Conservation (phyloP, 2,888 invertebrate species). For the Mongoloraphidia duomilia region DNA sequence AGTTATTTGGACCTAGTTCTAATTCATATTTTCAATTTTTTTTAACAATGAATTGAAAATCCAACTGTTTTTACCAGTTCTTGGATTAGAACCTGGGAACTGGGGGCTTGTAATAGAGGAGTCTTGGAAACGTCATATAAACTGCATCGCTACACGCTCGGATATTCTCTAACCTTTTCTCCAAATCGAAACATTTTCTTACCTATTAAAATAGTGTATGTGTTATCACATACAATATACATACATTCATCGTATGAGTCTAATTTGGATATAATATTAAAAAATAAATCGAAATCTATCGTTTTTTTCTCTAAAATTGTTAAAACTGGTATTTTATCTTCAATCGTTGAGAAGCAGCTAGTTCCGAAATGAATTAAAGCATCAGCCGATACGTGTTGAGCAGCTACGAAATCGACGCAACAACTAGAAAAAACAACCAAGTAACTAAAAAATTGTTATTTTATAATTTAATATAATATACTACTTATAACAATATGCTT, state of each 20-base stretch:
- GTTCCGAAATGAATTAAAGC: conserved; percentile 84
- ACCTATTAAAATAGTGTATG: conserved; percentile 48
- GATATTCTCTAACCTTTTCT: conserved; percentile 4
- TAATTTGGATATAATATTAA: conserved; percentile 23
- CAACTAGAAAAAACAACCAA: conserved; percentile 43
- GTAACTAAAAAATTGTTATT: conserved; percentile 2
- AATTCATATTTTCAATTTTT: too few relatives aligned
- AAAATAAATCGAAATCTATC: conserved; percentile 36
- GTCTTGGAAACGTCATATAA: neutral
- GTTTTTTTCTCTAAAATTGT: conserved; percentile 51
- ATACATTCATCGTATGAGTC: conserved; percentile 28
- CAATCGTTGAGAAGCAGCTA: conserved; percentile 66
- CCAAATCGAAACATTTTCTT: conserved; percentile 13
- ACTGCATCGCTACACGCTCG: neutral
- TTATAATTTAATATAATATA: neutral
- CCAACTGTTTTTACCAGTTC: too few relatives aligned
- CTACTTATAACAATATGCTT: too few relatives aligned
- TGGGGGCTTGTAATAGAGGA: too few relatives aligned
- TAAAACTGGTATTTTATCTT: conserved; percentile 55
- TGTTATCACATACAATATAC: conserved; percentile 51
- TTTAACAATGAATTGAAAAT: too few relatives aligned
- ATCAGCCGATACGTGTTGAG: conserved; percentile 75
- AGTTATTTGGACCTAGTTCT: too few relatives aligned
- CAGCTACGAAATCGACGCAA: conserved; percentile 80
- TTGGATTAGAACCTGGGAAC: too few relatives aligned